A percentile compares a stretch with the other conserved stretches of the same genome.
These are phyloP conservation scores for Philonicus albiceps DNA, from an alignment of 2,888 invertebrate species.

Conservation along the genomic window DNA sequence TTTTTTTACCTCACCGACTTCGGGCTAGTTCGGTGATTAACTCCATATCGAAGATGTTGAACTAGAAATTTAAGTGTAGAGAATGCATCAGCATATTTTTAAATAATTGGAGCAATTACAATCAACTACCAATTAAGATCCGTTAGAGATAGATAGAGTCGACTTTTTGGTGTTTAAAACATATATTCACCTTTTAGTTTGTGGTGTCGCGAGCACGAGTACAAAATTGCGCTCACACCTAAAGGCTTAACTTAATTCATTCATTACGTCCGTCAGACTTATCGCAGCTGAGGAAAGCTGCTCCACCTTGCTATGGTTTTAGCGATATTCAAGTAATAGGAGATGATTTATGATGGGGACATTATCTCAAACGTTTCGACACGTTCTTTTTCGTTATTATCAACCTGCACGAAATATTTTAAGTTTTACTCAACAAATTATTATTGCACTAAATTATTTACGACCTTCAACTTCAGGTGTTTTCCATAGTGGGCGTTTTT, in stretches of 20 bases:
- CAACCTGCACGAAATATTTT: neutral
- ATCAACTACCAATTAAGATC: slow-evolving; percentile 19
- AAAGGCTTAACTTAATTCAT: neutral
- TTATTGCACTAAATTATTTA: neutral
- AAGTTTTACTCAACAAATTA: neutral
- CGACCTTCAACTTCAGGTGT: neutral
- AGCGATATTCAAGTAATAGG: neutral
- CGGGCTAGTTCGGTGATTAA: slow-evolving; percentile 1
- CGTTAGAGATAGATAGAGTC: neutral
- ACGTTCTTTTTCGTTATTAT: neutral
- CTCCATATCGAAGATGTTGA: slow-evolving; percentile 27
- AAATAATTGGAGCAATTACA: slow-evolving; percentile 18
- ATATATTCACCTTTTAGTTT: neutral
- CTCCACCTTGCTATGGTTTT: neutral
- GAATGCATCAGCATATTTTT: slow-evolving; percentile 21
- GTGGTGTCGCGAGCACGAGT: neutral
- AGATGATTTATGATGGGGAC: neutral
- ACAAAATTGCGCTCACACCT: neutral
- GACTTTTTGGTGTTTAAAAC: neutral
- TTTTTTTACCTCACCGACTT: neutral
- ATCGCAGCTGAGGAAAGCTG: neutral
- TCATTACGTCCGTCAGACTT: neutral
- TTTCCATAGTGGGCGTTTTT: neutral
- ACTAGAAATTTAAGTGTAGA: slow-evolving; percentile 29
- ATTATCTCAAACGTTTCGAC: neutral